Conservation (phyloP, 2,888 invertebrate species). For the Drosophila stalkeri region DNA sequence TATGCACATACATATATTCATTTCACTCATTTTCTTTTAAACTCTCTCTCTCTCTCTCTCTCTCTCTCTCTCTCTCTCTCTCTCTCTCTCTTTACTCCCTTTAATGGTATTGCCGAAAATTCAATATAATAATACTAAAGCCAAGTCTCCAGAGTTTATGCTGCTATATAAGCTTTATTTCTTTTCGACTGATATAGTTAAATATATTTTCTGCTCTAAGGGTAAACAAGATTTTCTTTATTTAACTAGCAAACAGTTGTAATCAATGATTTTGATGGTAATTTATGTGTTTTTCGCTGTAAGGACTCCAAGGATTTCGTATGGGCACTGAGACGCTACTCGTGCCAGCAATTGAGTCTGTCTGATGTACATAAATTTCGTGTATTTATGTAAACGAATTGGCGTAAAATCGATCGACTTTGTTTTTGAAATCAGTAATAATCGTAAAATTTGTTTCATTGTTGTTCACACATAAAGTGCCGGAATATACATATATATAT, state of each 20-base stretch:
- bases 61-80: background rate
- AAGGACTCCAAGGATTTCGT: background rate
- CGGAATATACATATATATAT: conserved; percentile 13
- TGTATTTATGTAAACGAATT: conserved; percentile 11
- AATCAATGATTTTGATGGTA: background rate
- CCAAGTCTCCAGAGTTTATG: background rate
- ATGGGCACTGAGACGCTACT: too few relatives aligned
- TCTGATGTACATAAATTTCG: conserved; percentile 3
- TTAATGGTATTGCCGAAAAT: too few relatives aligned
- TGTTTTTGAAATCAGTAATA: conserved; percentile 48
- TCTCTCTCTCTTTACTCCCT: background rate
- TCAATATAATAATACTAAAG: background rate
- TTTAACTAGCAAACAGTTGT: background rate
- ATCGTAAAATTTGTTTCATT: conserved; percentile 46
- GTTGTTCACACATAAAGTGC: conserved; percentile 45
- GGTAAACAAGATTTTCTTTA: background rate
- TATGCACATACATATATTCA: too few relatives aligned
- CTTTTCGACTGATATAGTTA: background rate
- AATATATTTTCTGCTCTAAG: background rate
- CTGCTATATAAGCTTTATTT: background rate
- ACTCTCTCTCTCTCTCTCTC: background rate
- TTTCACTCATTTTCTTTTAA: too few relatives aligned
- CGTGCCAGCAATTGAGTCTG: background rate
- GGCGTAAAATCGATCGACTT: conserved; percentile 35
- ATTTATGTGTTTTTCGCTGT: background rate